These are phyloP conservation scores for Lycorma delicatula DNA, from an alignment of 1,140 invertebrate species.

Conservation along the genomic window DNA sequence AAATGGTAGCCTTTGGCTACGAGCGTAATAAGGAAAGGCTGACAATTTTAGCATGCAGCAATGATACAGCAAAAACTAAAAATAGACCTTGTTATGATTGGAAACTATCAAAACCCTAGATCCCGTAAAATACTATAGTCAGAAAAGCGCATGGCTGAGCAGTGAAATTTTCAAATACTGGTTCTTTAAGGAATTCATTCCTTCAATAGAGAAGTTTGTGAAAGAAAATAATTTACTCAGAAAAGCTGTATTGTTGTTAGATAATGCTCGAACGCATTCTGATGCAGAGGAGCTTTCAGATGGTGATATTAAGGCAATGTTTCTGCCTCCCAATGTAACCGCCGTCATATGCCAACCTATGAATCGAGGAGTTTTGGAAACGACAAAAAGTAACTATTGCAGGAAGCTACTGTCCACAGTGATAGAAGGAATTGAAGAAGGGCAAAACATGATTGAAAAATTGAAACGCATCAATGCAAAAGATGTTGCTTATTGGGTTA, in stretches of 20 bases:
- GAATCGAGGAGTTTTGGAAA: conserved; percentile 18
- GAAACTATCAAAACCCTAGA: conserved; percentile 30
- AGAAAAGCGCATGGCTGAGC: conserved; percentile 36
- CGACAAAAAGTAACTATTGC: conserved; percentile 15
- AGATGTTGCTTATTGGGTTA: conserved; percentile 8
- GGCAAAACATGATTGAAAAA: conserved; percentile 4
- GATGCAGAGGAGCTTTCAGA: conserved; percentile 4
- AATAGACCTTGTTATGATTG: conserved; percentile 29
- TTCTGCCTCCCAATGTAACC: conserved; percentile 24
- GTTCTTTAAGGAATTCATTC: conserved; percentile 24
- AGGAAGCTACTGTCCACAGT: conserved; percentile 5
- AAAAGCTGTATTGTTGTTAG: conserved; percentile 37
- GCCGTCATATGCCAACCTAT: conserved; percentile 15
- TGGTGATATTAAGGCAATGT: conserved; percentile 15
- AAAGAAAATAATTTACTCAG: conserved; percentile 28
- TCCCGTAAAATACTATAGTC: conserved; percentile 31
- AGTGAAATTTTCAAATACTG: conserved; percentile 32
- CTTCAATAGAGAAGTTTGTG: conserved; percentile 25
- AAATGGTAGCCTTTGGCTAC: conserved; percentile 24
- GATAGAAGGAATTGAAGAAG: conserved; percentile 2
- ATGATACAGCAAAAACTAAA: conserved; percentile 29
- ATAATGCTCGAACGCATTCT: conserved; percentile 34
- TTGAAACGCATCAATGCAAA: conserved; percentile 5
- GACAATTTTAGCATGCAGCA: conserved; percentile 23
- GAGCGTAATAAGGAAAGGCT: conserved; percentile 26